phyloP scores from a whole-genome alignment of 2,797 vertebrate genomes.

The Urosaurus nigricauda region DNA sequence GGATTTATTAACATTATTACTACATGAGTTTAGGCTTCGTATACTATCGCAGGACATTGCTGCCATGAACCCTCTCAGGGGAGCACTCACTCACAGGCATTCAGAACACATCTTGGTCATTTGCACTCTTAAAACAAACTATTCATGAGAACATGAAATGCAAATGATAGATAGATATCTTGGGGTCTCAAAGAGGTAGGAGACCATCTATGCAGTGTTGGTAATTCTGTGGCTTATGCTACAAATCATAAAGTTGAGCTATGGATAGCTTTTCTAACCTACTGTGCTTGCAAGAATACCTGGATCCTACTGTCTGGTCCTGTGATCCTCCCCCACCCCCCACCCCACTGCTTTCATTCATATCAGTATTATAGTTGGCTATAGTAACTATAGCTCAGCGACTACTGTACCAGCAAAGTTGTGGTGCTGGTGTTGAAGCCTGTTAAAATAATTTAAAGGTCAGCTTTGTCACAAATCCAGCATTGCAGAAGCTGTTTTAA shows the following conservation, averaged over 20 bases:
- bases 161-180: background rate
- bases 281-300: background rate
- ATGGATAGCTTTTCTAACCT: background rate
- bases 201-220: constrained; percentile 9
- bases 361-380: background rate
- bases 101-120: background rate
- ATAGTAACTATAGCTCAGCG: background rate
- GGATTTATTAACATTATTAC: constrained; percentile 19
- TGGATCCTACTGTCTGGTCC: background rate
- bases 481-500: background rate
- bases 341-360: too few relatives aligned
- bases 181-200: background rate
- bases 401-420: too few relatives aligned
- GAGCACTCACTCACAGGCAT: background rate
- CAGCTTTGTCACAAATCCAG: background rate
- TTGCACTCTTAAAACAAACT: background rate
- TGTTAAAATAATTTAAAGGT: background rate
- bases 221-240: background rate
- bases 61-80: background rate
- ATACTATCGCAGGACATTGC: background rate
- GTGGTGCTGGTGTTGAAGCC: background rate
- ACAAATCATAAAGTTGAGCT: background rate
- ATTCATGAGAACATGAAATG: background rate
- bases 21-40: constrained; percentile 9
- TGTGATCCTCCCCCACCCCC: too few relatives aligned